Evolutionary conservation across 2,797 vertebrate species (phyloP), one percentile per base, ranked within the genome.

Genomic region (Anguilla megastoma): DNA sequence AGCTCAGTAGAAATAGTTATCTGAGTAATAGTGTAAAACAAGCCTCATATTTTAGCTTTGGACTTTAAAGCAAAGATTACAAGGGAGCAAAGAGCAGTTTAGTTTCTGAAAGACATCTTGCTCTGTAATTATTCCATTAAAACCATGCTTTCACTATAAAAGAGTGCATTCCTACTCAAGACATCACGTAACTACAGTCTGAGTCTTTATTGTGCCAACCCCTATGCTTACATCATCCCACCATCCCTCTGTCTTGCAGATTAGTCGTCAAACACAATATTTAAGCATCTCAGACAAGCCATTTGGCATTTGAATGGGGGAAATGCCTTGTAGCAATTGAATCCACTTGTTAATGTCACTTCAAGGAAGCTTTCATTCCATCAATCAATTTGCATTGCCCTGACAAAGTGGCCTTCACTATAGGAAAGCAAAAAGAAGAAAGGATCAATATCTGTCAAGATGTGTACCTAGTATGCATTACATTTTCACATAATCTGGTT

Each of bases 241-340:
- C 60, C 90, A 90, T 92, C 91, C 91, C 89, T 89, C 93, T 93
- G 91, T 92, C 90, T 90, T 93, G 91, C 92, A 90, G 89, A 93
- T 89, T 90, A 92, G 90, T 86, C 87, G 88, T 91, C 85, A 92
- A 91, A 91, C 80, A 88, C 91, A 90, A 90, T 89, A 89, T 87
- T 89, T 90, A 92, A 89, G 91, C 89, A 88, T 91, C 85, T 86
- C 89, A 86, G 92, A 91, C 90, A 91, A 89, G 87, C 87, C 87
- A 90, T 90, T 87, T 87, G 89, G 89, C 88, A 85, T 89, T 41
- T 86, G 88, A 89, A 86, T 87, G 88, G 63, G 87, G 90, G 89
- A 89, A 89, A 86, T 86, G 89, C 87, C 60, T 84, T 60, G 84
- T 83, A 86, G 87, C 84, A 85, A 88, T 89, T 86, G 83, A 90